These are phyloP conservation scores for Neotoxoptera formosana DNA, from an alignment of 1,140 invertebrate genomes.

Conservation along the genomic window DNA sequence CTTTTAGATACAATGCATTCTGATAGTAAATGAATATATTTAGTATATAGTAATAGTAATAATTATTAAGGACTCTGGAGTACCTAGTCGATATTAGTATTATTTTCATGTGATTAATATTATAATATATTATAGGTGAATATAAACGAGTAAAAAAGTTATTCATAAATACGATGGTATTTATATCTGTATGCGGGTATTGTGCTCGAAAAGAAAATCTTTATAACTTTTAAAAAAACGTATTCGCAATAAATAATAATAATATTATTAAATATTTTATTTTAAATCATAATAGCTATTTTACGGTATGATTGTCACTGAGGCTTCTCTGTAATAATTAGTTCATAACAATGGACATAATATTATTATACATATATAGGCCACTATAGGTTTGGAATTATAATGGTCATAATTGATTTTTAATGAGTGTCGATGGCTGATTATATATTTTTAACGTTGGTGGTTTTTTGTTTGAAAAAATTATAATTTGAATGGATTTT, in stretches of 20 bases:
- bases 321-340: too few relatives aligned
- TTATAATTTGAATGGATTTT: slow-evolving; percentile 26
- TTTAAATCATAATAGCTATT: too few relatives aligned
- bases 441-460: not conserved
- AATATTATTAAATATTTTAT: too few relatives aligned
- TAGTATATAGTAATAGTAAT: too few relatives aligned
- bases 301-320: too few relatives aligned
- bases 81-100: not conserved
- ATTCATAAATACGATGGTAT: not conserved
- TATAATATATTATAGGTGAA: not conserved
- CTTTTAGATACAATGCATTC: too few relatives aligned
- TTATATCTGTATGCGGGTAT: too few relatives aligned
- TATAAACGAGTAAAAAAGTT: not conserved
- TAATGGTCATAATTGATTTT: not conserved
- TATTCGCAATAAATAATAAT: not conserved
- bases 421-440: not conserved
- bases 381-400: not conserved
- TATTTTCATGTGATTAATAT: not conserved
- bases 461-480: not conserved
- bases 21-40: too few relatives aligned
- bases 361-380: not conserved
- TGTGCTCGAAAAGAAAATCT: too few relatives aligned
- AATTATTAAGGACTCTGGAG: not conserved
- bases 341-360: too few relatives aligned
- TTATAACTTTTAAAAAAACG: not conserved